Evolutionary conservation across 2,888 invertebrate genomes (phyloP).

Genomic region (Phortica magna): DNA sequence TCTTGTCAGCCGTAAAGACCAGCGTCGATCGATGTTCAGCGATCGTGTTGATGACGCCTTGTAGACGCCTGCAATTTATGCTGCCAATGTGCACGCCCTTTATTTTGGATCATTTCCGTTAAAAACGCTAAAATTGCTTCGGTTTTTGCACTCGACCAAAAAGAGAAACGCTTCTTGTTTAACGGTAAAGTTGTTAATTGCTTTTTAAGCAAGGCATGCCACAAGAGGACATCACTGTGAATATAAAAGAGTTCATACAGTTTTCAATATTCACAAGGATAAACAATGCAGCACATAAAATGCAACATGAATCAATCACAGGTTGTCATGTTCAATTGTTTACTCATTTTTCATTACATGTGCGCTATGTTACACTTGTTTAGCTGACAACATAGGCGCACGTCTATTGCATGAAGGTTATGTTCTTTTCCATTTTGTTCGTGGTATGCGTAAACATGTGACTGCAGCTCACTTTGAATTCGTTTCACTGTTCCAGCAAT

Average conservation of each 20-base stretch:
- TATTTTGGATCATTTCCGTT: slow-evolving; percentile 37
- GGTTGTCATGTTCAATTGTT: too few species aligned
- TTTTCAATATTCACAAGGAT: neutral
- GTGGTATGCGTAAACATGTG: too few species aligned
- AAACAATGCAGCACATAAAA: neutral
- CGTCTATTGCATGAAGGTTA: too few species aligned
- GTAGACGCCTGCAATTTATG: slow-evolving; percentile 64
- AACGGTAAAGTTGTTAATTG: slow-evolving; percentile 12
- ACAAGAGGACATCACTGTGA: neutral
- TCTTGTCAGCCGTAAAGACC: neutral
- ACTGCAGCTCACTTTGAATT: too few species aligned
- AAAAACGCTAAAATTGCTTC: slow-evolving; percentile 43
- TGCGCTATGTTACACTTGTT: too few species aligned
- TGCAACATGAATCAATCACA: neutral
- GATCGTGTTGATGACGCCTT: slow-evolving; percentile 8
- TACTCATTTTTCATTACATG: too few species aligned
- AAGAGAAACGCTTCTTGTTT: neutral
- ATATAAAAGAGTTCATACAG: neutral
- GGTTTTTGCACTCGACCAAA: slow-evolving; percentile 24
- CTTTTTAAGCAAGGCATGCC: slow-evolving; percentile 1
- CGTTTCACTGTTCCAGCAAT: too few species aligned
- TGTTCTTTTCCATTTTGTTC: too few species aligned
- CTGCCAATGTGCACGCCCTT: slow-evolving; percentile 69
- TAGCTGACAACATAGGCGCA: too few species aligned
- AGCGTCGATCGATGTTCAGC: neutral